phyloP scores from a whole-genome alignment of 2,888 invertebrate genomes.

The Megalurothrips usitatus region DNA sequence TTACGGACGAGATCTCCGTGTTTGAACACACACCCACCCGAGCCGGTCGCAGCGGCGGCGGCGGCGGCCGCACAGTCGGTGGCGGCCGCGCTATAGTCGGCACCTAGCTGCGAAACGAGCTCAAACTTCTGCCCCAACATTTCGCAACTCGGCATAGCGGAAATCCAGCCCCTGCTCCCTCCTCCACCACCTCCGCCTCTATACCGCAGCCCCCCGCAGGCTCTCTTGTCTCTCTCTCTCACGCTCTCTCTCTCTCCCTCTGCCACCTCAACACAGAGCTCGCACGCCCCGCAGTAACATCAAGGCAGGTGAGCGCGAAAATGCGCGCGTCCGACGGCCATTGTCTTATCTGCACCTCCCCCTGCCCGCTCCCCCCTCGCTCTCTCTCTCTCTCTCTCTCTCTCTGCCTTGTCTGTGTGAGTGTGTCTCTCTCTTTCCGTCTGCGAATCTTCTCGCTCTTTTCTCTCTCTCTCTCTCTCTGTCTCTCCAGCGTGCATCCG shows the following conservation, averaged over 20 bases:
- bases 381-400: no score
- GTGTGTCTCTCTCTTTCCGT: no score
- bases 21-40: background rate
- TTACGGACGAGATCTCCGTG: background rate
- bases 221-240: no score
- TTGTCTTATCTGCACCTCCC: no score
- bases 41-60: background rate
- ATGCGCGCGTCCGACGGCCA: background rate
- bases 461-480: no score
- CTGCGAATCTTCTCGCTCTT: no score
- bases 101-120: background rate
- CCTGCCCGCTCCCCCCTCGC: no score
- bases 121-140: background rate
- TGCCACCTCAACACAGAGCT: no score
- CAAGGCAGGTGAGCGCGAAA: background rate
- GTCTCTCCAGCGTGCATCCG: no score
- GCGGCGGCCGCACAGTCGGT: background rate
- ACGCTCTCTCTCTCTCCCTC: background rate
- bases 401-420: no score
- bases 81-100: background rate
- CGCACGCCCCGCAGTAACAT: background rate
- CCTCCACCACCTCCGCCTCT: no score
- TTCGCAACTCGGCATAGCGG: conserved; percentile 6
- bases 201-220: no score
- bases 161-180: background rate